Base-by-base conservation (phyloP, 2,113 vertebrate genomes). In the Myrmecophaga tridactyla region DNA sequence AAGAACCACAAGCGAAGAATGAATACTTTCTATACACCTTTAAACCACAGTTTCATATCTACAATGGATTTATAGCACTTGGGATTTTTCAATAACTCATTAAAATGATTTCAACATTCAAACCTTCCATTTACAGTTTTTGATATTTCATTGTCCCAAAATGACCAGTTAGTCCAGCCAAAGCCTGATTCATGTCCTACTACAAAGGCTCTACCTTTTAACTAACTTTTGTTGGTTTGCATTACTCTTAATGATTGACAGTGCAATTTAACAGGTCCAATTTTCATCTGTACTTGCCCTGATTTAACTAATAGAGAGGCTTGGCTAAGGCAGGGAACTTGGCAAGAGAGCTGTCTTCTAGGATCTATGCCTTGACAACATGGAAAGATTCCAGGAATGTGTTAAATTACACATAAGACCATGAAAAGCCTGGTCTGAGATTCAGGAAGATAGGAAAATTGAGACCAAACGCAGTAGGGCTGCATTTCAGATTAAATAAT, bases 401-500 rank as follows among this genome's bases (percentile, higher is more conserved):
- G 39, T 3, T 51, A 86, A 75, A 96, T 69, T 90, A 77, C 15
- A 84, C 29, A 81, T 46, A 94, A 65, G 27, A 69, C 46, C 25
- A 20, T 53, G 21, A 97, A 84, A 76, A 39, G 1, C 63, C 12
- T 65, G 77, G 48, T 46, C 93, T 92, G 43, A 95, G 56, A 96
- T 93, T 65, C 92, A 96, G 90, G 96, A 51, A 46, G 12, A 92
- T 90, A 97, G 80, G 80, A 97, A 98, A 97, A 97, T 83, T 83
- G 96, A 97, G 90, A 96, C 87, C 92, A 97, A 97, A 98, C 60
- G 0, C 51, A 95, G 36, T 89, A 94, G 58, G 92, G 23, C 41
- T 94, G 29, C 53, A 76, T 95, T 98, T 98, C 89, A 97, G 93
- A 96, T 82, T 46, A 98, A 80, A 11, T 94, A 76, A 96, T 97